These are phyloP conservation scores for Garra rufa DNA, from an alignment of 2,113 vertebrate genomes.

Conservation along the genomic window DNA sequence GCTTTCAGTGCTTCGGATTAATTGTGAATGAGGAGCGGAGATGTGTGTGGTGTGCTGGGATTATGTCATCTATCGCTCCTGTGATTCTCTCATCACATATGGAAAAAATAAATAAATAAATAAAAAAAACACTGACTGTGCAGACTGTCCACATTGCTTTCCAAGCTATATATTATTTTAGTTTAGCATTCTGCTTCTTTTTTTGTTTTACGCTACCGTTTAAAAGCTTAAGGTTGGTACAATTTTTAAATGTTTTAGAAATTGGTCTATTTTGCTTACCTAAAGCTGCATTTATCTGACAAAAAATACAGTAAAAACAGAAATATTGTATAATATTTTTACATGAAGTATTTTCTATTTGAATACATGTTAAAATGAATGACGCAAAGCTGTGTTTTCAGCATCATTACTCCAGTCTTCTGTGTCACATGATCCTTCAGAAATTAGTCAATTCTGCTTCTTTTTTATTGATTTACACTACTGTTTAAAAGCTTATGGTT, in stretches of 20 bases:
- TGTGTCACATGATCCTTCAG: too few relatives aligned
- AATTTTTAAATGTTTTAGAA: not conserved
- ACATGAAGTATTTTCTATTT: too few relatives aligned
- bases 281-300: not conserved
- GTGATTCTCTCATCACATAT: not conserved
- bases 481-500: not conserved
- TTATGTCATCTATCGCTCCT: conserved; percentile 19
- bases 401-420: too few relatives aligned
- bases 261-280: not conserved
- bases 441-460: not conserved
- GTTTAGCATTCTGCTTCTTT: not conserved
- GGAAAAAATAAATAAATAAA: not conserved
- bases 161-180: not conserved
- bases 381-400: too few relatives aligned
- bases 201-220: not conserved
- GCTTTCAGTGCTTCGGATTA: conserved; percentile 5
- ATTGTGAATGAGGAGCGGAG: conserved; percentile 31
- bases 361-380: too few relatives aligned
- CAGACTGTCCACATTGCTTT: not conserved
- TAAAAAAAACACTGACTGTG: not conserved
- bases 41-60: conserved; percentile 9
- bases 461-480: not conserved
- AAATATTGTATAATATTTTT: not conserved
- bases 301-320: not conserved
- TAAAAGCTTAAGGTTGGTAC: not conserved